A percentile compares a stretch with the other conserved stretches of the same genome.
Conservation (phyloP, 1,140 invertebrate species). For the Ladona fulva region DNA sequence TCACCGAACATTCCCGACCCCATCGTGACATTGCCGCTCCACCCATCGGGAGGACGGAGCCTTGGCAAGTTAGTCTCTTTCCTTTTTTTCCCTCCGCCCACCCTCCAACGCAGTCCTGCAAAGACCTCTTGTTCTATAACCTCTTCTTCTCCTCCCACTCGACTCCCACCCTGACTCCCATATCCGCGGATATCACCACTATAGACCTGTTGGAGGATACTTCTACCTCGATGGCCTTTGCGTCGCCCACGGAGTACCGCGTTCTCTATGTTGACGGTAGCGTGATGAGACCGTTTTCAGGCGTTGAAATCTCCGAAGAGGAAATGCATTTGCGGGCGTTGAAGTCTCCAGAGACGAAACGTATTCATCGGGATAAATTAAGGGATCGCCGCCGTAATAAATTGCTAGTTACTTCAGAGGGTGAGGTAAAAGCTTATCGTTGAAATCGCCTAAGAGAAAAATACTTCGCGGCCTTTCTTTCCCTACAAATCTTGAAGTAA, state of each 20-base stretch:
- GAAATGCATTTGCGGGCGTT: too few species aligned
- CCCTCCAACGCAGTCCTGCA: neutral
- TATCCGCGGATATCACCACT: neutral
- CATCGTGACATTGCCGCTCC: neutral
- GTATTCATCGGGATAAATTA: too few species aligned
- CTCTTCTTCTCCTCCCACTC: neutral
- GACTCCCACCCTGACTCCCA: neutral
- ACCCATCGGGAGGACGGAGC: neutral
- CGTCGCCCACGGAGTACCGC: too few species aligned
- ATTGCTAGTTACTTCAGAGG: too few species aligned
- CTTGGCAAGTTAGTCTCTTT: neutral
- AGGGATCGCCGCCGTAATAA: too few species aligned
- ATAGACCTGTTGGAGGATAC: neutral
- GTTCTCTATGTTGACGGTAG: too few species aligned
- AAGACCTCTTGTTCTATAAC: neutral
- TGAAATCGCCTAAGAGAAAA: too few species aligned
- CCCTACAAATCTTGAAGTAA: too few species aligned
- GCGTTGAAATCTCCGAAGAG: neutral
- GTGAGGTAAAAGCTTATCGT: too few species aligned
- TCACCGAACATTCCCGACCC: neutral
- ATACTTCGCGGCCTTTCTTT: too few species aligned
- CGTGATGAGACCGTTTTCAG: neutral
- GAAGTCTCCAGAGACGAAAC: too few species aligned
- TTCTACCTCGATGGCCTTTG: neutral
- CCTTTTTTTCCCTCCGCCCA: neutral